Percentiles rank a stretch among this genome's conserved stretches.
phyloP scores from a whole-genome alignment of 1,140 invertebrate genomes.

The Lepeophtheirus salmonis region DNA sequence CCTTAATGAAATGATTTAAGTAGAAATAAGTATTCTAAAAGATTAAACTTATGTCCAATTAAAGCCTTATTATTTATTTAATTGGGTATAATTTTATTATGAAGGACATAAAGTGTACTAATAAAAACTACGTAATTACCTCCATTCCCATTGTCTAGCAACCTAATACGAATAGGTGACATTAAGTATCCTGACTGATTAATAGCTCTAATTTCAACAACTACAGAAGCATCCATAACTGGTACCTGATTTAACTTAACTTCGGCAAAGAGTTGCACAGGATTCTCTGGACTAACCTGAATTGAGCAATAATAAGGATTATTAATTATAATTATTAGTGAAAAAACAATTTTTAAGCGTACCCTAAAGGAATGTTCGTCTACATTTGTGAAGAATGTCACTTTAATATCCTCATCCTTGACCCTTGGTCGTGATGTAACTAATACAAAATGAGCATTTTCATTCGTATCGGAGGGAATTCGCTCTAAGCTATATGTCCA shows the following conservation, averaged over 20 bases:
- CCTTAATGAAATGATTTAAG: too few species aligned
- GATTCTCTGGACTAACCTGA: background rate
- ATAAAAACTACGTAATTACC: constrained; percentile 6
- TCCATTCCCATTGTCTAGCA: constrained; percentile 14
- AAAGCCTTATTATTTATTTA: too few species aligned
- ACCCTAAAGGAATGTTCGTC: background rate
- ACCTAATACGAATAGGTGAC: background rate
- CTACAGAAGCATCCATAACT: constrained; percentile 12
- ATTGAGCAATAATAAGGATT: too few species aligned
- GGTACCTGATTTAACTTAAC: constrained; percentile 5
- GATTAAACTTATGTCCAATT: too few species aligned
- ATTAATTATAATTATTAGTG: too few species aligned
- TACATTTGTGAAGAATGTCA: constrained; percentile 10
- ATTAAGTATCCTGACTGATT: constrained; percentile 10
- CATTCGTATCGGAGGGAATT: background rate
- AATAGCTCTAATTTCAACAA: constrained; percentile 9
- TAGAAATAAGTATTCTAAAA: too few species aligned
- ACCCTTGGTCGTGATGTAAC: constrained; percentile 9
- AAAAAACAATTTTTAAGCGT: too few species aligned
- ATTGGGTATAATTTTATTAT: background rate
- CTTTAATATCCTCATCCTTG: constrained; percentile 7
- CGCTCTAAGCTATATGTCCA: constrained; percentile 13
- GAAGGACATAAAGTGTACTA: background rate
- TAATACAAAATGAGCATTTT: constrained; percentile 15
- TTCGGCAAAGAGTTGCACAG: constrained; percentile 5